phyloP scores from a whole-genome alignment of 2,113 vertebrate genomes.

The Daboia siamensis region DNA sequence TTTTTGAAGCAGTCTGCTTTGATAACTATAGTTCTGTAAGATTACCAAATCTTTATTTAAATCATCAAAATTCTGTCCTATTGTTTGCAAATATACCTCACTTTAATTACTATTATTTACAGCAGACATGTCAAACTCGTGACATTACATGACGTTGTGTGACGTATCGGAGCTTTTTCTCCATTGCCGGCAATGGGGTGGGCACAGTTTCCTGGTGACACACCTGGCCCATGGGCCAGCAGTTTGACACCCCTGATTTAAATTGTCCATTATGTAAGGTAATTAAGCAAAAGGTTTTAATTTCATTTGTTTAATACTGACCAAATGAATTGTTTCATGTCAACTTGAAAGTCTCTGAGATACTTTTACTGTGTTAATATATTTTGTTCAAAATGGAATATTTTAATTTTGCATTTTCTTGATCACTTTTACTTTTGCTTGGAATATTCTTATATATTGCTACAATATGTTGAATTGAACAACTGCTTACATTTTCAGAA shows the following conservation, averaged over 20 bases:
- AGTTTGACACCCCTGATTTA: background rate
- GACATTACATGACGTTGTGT: no score
- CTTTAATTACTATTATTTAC: conserved; percentile 39
- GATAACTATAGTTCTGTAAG: conserved; percentile 68
- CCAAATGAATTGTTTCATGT: conserved; percentile 27
- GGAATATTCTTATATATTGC: conserved; percentile 34
- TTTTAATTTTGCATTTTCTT: conserved; percentile 64
- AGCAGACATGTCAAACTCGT: no score
- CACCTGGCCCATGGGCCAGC: no score
- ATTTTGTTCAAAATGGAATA: conserved; percentile 47
- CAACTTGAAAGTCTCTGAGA: conserved; percentile 32
- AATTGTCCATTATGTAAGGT: conserved; percentile 40
- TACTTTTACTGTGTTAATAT: conserved; percentile 45
- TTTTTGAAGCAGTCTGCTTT: conserved; percentile 67
- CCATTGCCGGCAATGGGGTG: no score
- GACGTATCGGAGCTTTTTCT: no score
- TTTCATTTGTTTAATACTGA: background rate
- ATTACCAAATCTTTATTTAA: conserved; percentile 44
- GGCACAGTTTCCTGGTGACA: no score
- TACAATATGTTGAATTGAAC: conserved; percentile 50
- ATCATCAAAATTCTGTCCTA: conserved; percentile 57
- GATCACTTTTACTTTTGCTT: conserved; percentile 57
- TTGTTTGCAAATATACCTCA: conserved; percentile 41
- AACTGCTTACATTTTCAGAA: conserved; percentile 49
- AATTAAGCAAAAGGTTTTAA: conserved; percentile 3